Conservation (phyloP, 2,113 vertebrate genomes). For the Gasterosteus nipponicus region DNA sequence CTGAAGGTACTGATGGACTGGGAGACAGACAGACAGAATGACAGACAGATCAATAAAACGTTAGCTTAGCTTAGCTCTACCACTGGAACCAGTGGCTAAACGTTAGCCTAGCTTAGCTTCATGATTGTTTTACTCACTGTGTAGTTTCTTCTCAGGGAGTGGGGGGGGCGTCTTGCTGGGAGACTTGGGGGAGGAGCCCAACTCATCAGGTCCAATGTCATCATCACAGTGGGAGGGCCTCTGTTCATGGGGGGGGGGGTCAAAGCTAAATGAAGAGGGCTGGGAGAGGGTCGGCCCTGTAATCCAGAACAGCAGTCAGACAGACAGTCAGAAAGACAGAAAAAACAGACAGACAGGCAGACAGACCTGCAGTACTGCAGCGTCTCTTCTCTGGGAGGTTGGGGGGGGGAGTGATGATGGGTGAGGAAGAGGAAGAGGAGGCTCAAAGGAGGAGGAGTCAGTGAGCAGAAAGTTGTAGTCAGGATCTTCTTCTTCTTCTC, state of each 20-base stretch:
- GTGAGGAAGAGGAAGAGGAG: conserved; percentile 80
- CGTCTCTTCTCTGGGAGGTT: conserved; percentile 91
- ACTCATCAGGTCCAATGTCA: conserved; percentile 78
- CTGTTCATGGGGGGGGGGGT: conserved; percentile 77
- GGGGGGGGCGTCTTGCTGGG: conserved; percentile 79
- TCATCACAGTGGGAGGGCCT: conserved; percentile 82
- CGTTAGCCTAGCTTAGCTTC: not conserved
- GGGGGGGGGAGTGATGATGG: conserved; percentile 75
- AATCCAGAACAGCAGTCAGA: conserved; percentile 4
- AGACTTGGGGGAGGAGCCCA: conserved; percentile 81
- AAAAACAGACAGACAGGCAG: not conserved
- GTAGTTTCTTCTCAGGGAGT: conserved; percentile 93
- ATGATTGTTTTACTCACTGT: conserved; percentile 86
- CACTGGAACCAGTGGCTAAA: not conserved
- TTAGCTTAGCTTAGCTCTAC: too few relatives aligned
- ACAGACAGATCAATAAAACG: not conserved
- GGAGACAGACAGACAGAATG: conserved; percentile 22
- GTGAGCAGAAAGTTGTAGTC: conserved; percentile 94
- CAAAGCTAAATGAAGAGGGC: conserved; percentile 61
- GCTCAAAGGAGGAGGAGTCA: conserved; percentile 87
- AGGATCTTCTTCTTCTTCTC: conserved; percentile 84
- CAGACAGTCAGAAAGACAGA: not conserved
- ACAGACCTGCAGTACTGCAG: conserved; percentile 69
- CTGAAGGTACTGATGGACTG: conserved; percentile 95
- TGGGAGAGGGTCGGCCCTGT: conserved; percentile 39